Percentiles rank a stretch among this genome's conserved stretches.
phyloP scores from a whole-genome alignment of 2,888 invertebrate species.

The Corythucha ciliata region DNA sequence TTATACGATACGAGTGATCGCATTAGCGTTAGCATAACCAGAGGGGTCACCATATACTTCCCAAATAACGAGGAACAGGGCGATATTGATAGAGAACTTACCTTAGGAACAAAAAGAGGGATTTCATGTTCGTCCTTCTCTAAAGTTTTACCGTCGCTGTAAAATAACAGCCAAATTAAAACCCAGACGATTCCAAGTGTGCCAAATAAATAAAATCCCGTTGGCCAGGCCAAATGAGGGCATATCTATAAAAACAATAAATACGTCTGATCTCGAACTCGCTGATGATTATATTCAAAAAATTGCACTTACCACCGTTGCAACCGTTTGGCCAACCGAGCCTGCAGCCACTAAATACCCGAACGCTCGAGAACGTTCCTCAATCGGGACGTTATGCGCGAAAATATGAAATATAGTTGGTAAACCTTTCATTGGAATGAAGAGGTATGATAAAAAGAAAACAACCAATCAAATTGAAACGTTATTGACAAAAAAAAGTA shows the following conservation, averaged over 20 bases:
- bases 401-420: slow-evolving; percentile 68
- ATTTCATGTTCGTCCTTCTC: slow-evolving; percentile 48
- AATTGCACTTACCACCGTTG: slow-evolving; percentile 50
- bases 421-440: slow-evolving; percentile 45
- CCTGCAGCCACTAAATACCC: slow-evolving; percentile 62
- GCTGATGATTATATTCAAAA: background rate
- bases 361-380: slow-evolving; percentile 62
- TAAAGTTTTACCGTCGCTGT: slow-evolving; percentile 46
- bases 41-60: no score
- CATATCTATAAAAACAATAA: slow-evolving; percentile 47
- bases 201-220: slow-evolving; percentile 60
- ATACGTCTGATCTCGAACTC: background rate
- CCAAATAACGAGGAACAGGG: no score
- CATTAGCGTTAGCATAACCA: no score
- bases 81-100: no score
- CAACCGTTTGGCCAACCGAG: slow-evolving; percentile 64
- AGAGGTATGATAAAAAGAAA: background rate
- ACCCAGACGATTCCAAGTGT: slow-evolving; percentile 59
- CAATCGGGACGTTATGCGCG: slow-evolving; percentile 59
- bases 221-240: slow-evolving; percentile 57
- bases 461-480: background rate
- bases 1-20: no score
- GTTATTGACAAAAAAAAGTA: slow-evolving; percentile 38
- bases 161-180: slow-evolving; percentile 53
- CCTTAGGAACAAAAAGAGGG: slow-evolving; percentile 51